phyloP scores from a whole-genome alignment of 2,888 invertebrate species.

The Brenthis hecate region DNA sequence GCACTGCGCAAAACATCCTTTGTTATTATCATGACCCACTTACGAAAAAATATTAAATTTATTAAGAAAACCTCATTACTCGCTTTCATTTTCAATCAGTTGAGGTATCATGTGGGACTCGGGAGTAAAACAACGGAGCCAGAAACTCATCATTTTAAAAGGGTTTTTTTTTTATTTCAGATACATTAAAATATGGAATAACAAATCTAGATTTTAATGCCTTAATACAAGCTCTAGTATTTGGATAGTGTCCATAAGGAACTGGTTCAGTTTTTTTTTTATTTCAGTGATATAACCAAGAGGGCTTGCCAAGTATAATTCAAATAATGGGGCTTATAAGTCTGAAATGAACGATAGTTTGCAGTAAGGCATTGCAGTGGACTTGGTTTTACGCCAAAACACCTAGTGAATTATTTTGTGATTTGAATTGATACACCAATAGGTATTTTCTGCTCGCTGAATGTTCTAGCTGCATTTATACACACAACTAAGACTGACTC shows the following conservation, averaged over 20 bases:
- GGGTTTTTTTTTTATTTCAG: conserved; percentile 28
- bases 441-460: not conserved
- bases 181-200: conserved; percentile 28
- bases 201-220: conserved; percentile 17
- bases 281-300: conserved; percentile 48
- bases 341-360: conserved; percentile 38
- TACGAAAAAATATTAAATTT: conserved; percentile 28
- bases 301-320: conserved; percentile 54
- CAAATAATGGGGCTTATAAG: conserved; percentile 40
- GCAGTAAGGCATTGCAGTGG: conserved; percentile 35
- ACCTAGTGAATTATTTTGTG: conserved; percentile 32
- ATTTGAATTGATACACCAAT: not conserved
- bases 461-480: not conserved
- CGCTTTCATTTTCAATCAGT: conserved; percentile 36
- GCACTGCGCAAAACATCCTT: conserved; percentile 6
- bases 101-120: conserved; percentile 14
- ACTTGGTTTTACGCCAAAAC: conserved; percentile 35
- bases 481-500: not conserved
- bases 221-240: conserved; percentile 3
- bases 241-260: conserved; percentile 32
- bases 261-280: conserved; percentile 44
- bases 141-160: conserved; percentile 38
- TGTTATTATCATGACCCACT: conserved; percentile 30
- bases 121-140: conserved; percentile 28
- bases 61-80: conserved; percentile 30